Percentiles rank a stretch among this genome's conserved stretches.
These are phyloP conservation scores for Hucho hucho DNA, from an alignment of 2,113 vertebrate genomes.

Conservation along the genomic window DNA sequence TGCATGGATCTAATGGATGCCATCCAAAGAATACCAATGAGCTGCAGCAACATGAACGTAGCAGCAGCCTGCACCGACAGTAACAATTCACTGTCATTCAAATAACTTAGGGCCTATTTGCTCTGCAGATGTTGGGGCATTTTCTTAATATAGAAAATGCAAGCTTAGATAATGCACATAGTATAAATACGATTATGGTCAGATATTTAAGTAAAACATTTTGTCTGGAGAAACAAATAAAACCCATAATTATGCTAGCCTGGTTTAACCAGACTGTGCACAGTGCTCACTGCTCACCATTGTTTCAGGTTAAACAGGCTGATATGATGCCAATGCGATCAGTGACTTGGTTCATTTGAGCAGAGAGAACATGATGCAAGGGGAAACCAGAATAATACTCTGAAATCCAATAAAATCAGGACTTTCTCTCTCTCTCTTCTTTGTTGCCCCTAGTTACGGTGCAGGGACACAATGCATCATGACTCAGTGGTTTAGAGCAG, in stretches of 20 bases:
- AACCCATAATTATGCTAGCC: too few species aligned
- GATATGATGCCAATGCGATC: not conserved
- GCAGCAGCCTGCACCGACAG: not conserved
- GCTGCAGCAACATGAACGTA: not conserved
- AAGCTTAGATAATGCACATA: not conserved
- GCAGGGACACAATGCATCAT: constrained; percentile 27
- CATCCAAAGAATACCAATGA: not conserved
- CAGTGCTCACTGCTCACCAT: not conserved
- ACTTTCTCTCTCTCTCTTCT: not conserved
- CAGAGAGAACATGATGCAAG: not conserved
- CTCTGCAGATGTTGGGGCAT: not conserved
- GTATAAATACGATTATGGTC: too few species aligned
- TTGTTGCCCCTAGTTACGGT: constrained; percentile 6
- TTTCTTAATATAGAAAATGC: not conserved
- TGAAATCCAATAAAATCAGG: constrained; percentile 17
- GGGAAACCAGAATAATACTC: not conserved
- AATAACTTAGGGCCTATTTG: not conserved
- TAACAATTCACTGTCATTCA: constrained; percentile 2
- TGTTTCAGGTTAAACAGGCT: too few species aligned
- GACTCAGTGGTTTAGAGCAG: constrained; percentile 6
- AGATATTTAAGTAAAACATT: too few species aligned
- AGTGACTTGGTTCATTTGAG: not conserved
- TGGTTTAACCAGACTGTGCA: too few species aligned
- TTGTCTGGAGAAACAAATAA: too few species aligned
- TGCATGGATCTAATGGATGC: not conserved